A percentile compares a stretch with the other conserved stretches of the same genome.
phyloP scores from a whole-genome alignment of 2,113 vertebrate genomes.

The Megaleporinus macrocephalus region DNA sequence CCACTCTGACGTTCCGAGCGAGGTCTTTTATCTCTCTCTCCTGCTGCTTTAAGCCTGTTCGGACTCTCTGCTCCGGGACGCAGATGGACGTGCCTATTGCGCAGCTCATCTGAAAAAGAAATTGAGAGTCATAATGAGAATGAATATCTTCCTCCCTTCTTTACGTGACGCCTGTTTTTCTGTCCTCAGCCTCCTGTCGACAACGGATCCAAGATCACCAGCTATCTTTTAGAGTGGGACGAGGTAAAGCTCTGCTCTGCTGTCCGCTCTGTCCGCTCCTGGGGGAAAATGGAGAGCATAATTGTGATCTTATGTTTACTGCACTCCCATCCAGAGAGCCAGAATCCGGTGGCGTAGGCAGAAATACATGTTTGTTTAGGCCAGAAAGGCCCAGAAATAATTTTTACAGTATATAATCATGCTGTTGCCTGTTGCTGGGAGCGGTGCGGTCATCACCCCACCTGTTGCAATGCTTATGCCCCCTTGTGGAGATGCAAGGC shows the following conservation, averaged over 20 bases:
- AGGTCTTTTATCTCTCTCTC: not conserved
- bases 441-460: too few species aligned
- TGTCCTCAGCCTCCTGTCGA: slow-evolving; percentile 87
- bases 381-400: too few species aligned
- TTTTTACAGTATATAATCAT: too few species aligned
- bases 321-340: too few species aligned
- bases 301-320: too few species aligned
- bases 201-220: slow-evolving; percentile 98
- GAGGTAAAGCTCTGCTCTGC: slow-evolving; percentile 79
- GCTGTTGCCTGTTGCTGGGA: too few species aligned
- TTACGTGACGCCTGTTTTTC: not conserved
- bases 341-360: too few species aligned
- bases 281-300: too few species aligned
- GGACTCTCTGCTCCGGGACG: not conserved
- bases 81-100: slow-evolving; percentile 1
- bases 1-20: not conserved
- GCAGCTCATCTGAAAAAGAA: slow-evolving; percentile 49
- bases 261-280: not conserved
- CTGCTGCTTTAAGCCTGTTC: not conserved
- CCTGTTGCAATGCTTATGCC: too few species aligned
- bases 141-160: slow-evolving; percentile 19
- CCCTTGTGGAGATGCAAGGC: too few species aligned
- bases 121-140: slow-evolving; percentile 33
- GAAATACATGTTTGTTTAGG: too few species aligned
- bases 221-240: slow-evolving; percentile 97